Conservation (phyloP, 35 echinoderm and acorn worm genomes). For the Diadema setosum region DNA sequence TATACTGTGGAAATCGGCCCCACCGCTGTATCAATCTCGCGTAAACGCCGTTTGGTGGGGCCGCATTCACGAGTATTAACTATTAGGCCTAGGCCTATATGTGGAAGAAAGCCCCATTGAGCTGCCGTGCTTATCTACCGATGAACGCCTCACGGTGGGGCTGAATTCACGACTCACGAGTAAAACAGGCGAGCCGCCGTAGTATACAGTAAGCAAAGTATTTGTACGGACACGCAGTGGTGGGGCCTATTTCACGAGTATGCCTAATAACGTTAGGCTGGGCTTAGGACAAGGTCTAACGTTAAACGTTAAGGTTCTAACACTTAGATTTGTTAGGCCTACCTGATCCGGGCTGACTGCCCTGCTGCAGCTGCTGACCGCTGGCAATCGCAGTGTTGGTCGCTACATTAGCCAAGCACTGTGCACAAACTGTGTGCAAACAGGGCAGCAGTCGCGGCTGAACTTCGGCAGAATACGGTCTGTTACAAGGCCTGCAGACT, state of each 20-base stretch:
- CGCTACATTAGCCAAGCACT: slow-evolving; percentile 61
- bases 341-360: background rate
- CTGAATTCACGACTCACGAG: background rate
- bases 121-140: too few species aligned
- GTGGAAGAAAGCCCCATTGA: too few species aligned
- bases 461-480: slow-evolving; percentile 42
- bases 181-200: background rate
- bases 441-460: slow-evolving; percentile 85
- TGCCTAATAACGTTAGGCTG: background rate
- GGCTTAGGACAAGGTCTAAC: background rate
- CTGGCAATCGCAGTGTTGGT: slow-evolving; percentile 9
- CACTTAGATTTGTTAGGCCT: background rate
- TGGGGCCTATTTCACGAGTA: background rate
- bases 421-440: slow-evolving; percentile 84
- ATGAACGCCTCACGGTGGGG: too few species aligned
- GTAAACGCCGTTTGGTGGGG: too few species aligned
- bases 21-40: too few species aligned
- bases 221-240: background rate
- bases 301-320: background rate
- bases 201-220: background rate
- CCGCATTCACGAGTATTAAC: too few species aligned
- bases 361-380: background rate
- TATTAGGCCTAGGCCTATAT: too few species aligned
- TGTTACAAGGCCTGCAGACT: slow-evolving; percentile 69
- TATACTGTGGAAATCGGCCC: too few species aligned